Conservation (phyloP, 23 tunicate genomes). For the Trididemnum clinides region DNA sequence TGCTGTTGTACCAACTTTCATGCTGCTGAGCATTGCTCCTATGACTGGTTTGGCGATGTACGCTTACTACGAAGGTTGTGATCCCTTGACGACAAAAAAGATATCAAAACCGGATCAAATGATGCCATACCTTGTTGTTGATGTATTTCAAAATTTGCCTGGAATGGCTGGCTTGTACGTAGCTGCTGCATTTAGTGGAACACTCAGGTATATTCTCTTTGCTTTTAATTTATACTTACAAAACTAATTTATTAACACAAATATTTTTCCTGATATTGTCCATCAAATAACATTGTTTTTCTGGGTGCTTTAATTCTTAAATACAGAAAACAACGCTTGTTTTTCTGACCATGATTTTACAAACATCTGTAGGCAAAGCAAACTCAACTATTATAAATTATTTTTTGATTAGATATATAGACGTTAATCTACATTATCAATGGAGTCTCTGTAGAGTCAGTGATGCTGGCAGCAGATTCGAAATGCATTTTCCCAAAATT, state of each 20-base stretch:
- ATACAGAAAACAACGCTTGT: too few species aligned
- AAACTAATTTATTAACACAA: not conserved
- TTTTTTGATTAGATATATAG: too few species aligned
- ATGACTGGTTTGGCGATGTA: constrained; percentile 34
- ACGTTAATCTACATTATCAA: too few species aligned
- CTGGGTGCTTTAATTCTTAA: too few species aligned
- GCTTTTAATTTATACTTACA: too few species aligned
- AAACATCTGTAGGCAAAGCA: too few species aligned
- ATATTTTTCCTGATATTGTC: not conserved
- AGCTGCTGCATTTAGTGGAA: constrained; percentile 47
- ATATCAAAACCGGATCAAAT: constrained; percentile 39
- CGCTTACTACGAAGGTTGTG: constrained; percentile 45
- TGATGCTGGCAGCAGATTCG: too few species aligned
- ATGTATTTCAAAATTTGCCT: constrained; percentile 36
- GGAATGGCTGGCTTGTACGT: constrained; percentile 53
- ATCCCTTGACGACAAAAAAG: not conserved
- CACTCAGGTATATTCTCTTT: constrained; percentile 15
- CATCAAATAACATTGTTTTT: too few species aligned
- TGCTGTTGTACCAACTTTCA: not conserved
- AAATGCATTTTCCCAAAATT: too few species aligned
- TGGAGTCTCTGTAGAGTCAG: too few species aligned
- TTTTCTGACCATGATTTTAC: too few species aligned
- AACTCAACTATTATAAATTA: too few species aligned
- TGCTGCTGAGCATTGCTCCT: not conserved
- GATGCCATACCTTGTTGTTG: constrained; percentile 45